Conservation (phyloP, 2,113 vertebrate species). For the Pluvialis apricaria region DNA sequence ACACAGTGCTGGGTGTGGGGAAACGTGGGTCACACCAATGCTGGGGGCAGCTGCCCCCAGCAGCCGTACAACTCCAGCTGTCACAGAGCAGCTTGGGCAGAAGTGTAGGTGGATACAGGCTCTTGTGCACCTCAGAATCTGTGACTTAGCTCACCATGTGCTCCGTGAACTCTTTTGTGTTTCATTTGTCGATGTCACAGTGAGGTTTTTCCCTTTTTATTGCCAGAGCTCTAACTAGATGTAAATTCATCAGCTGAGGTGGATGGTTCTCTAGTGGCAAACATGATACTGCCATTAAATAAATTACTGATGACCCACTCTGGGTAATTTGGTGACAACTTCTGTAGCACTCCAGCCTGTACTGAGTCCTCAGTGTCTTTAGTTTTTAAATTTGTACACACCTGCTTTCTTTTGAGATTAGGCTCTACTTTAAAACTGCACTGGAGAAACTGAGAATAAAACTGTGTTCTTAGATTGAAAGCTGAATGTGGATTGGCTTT, state of each 20-base stretch:
- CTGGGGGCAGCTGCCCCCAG: not conserved
- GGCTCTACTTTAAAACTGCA: not conserved
- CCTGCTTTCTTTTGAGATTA: not conserved
- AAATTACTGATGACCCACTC: not conserved
- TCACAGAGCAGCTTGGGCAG: not conserved
- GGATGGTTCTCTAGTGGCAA: not conserved
- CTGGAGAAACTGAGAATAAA: not conserved
- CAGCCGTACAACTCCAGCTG: not conserved
- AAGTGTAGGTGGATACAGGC: not conserved
- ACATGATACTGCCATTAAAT: not conserved
- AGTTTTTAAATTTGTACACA: not conserved
- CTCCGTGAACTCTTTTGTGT: not conserved
- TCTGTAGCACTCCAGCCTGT: not conserved
- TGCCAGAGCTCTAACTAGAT: not conserved
- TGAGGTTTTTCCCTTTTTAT: not conserved
- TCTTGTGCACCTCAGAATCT: not conserved
- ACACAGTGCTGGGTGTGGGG: not conserved
- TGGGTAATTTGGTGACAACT: not conserved
- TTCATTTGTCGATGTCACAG: not conserved
- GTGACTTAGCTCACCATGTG: not conserved
- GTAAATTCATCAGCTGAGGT: not conserved
- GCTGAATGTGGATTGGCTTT: not conserved
- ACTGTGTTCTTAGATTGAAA: not conserved
- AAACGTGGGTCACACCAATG: not conserved
- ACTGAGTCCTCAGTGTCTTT: accelerated